Base-by-base conservation (phyloP, 1,140 invertebrate genomes). In the Heliconius congener region DNA sequence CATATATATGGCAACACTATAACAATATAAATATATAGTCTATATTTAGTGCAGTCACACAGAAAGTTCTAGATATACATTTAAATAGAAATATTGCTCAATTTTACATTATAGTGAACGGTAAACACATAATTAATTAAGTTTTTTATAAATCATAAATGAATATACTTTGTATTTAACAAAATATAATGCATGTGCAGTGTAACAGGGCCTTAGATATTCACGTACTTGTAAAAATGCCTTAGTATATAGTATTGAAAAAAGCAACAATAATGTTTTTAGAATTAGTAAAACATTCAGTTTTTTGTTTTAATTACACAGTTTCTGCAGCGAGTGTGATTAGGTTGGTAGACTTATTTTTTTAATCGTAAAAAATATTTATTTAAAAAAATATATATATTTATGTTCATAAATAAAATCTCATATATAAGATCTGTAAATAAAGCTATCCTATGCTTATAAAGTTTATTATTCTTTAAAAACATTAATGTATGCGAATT, bases 171-270 rank as follows among this genome's bases (percentile, higher is more conserved):
- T 11, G 34, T 72, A 39, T n/a, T 42, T 72, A 72, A 72, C 18
- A 42, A 37, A 72, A 73, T 73, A 27, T 50, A 39, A 52, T 52
- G 46, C 72, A 52, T 73, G 46, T 75, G 66, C 74, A 76, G 78
- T 79, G 72, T 72, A 74, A 76, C 73, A 72, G 74, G 78, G 78
- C 78, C 78, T 79, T 79, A 76, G 66, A 73, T 46, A 46, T 76
- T 79, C 66, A 71, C 70, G 34, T 79, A 79, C 74, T 50, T 79
- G 78, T 76, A 72, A 72, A 74, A 79, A 79, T 79, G 78, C 74
- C 73, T 79, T 79, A 79, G 74, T 75, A 76, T 71, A 60, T 78
- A 73, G 37, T 78, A 60, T 57, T 50, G 34, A 34, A 57, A 74
- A 42, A 39, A 76, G n/a, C 55, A 23, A 6, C 16, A 27, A 30